Percentiles rank a stretch among this genome's conserved stretches.
phyloP scores from a whole-genome alignment of 1,140 invertebrate genomes.

The Hypothenemus hampei region DNA sequence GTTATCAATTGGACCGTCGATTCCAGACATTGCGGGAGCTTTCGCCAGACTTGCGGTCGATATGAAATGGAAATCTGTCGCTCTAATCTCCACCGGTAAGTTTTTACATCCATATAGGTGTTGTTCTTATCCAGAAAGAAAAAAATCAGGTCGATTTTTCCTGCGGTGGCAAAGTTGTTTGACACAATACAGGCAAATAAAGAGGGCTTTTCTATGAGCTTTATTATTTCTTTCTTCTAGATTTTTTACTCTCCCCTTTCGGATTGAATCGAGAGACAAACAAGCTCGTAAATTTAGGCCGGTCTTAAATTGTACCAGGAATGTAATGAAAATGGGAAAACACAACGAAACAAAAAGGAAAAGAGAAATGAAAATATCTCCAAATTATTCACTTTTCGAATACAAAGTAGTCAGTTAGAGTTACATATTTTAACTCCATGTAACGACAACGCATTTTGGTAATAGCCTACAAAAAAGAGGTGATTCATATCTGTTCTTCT shows the following conservation, averaged over 20 bases:
- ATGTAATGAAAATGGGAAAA: no score
- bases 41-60: constrained; percentile 36
- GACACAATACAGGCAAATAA: background rate
- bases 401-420: no score
- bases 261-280: constrained; percentile 6
- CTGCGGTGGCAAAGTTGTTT: background rate
- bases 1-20: constrained; percentile 29
- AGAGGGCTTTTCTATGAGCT: background rate
- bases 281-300: constrained; percentile 11
- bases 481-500: no score
- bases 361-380: no score
- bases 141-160: background rate
- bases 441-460: no score
- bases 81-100: constrained; percentile 42
- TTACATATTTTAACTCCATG: no score
- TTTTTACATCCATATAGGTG: no score
- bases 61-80: constrained; percentile 45
- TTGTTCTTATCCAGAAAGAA: no score
- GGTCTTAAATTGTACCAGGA: no score
- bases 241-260: background rate
- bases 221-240: constrained; percentile 2
- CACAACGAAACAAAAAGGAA: no score
- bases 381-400: no score
- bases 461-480: no score
- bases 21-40: constrained; percentile 34